These are phyloP conservation scores for Clitarchus hookeri DNA, from an alignment of 2,888 invertebrate genomes.

Conservation along the genomic window DNA sequence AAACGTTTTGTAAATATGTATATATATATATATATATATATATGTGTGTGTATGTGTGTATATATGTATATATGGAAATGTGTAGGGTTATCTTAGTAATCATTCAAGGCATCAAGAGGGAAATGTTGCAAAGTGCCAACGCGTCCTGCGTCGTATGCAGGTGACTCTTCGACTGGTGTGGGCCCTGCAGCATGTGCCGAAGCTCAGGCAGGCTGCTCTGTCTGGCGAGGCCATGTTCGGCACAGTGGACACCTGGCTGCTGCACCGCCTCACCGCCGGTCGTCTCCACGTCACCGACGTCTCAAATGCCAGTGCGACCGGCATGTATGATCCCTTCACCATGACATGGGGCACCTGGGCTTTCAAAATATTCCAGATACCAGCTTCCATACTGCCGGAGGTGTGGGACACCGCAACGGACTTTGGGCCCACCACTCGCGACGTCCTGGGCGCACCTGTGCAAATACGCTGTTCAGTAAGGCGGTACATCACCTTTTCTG, in stretches of 20 bases:
- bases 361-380: constrained; percentile 72
- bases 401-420: constrained; percentile 78
- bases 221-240: constrained; percentile 76
- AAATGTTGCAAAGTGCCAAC: no score
- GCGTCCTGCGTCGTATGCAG: constrained; percentile 53
- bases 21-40: no score
- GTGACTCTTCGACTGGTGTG: constrained; percentile 78
- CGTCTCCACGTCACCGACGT: constrained; percentile 80
- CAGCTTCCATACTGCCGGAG: constrained; percentile 74
- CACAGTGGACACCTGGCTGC: constrained; percentile 91
- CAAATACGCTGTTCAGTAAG: constrained; percentile 79
- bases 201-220: constrained; percentile 67
- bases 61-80: no score
- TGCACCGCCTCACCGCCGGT: constrained; percentile 75
- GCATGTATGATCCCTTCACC: constrained; percentile 91
- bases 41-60: no score
- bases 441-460: constrained; percentile 72
- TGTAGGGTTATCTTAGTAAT: no score
- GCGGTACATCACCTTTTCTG: neutral
- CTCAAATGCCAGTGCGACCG: constrained; percentile 90
- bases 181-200: constrained; percentile 73
- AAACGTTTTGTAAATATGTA: no score
- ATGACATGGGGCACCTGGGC: constrained; percentile 82
- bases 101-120: no score
- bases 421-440: constrained; percentile 69